These are phyloP conservation scores for Linnaemya tessellans DNA, from an alignment of 2,888 invertebrate species.

Conservation along the genomic window DNA sequence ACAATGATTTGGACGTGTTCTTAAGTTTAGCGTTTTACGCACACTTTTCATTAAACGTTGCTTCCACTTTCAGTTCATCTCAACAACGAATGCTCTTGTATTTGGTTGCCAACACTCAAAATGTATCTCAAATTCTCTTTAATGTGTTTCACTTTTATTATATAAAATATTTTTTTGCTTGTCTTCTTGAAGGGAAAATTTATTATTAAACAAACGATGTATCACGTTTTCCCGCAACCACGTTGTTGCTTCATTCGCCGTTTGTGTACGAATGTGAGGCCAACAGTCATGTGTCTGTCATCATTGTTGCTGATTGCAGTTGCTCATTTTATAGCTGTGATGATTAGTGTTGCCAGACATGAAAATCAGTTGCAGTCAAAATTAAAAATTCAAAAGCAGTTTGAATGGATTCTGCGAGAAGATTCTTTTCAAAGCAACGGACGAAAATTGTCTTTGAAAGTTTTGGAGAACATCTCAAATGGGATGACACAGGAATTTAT, in stretches of 20 bases:
- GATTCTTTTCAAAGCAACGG: too few species aligned
- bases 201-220: background rate
- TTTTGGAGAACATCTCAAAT: too few species aligned
- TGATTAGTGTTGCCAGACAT: slow-evolving; percentile 10
- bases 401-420: too few species aligned
- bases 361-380: background rate
- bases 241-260: slow-evolving; percentile 64
- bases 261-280: slow-evolving; percentile 54
- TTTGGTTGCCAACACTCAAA: slow-evolving; percentile 1
- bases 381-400: background rate
- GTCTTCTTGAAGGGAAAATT: background rate
- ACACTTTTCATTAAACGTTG: slow-evolving; percentile 55
- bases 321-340: slow-evolving; percentile 31
- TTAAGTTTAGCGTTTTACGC: slow-evolving; percentile 66
- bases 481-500: too few species aligned
- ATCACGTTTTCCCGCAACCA: slow-evolving; percentile 57
- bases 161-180: slow-evolving; percentile 9
- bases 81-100: slow-evolving; percentile 21
- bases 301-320: slow-evolving; percentile 43
- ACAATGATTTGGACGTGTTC: slow-evolving; percentile 62
- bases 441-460: too few species aligned
- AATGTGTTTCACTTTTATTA: slow-evolving; percentile 6
- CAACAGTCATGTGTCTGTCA: slow-evolving; percentile 19
- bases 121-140: slow-evolving; percentile 34
- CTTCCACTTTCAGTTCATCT: slow-evolving; percentile 26